phyloP scores from a whole-genome alignment of 2,888 invertebrate genomes.

The Erpobdella octoculata region DNA sequence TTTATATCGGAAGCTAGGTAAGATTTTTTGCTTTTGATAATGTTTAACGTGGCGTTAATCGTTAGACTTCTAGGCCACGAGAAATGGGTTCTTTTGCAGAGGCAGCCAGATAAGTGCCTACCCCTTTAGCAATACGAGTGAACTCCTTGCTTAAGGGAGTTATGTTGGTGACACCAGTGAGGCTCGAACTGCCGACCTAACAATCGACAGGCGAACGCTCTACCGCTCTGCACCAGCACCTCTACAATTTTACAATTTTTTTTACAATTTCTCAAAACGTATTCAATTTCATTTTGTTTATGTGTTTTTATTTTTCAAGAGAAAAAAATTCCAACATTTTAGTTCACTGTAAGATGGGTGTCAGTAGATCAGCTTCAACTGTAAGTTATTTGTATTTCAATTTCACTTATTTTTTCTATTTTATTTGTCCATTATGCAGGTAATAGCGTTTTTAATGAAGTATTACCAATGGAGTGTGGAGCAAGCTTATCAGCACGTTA shows the following conservation, averaged over 20 bases:
- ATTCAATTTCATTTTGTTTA: slow-evolving; percentile 5
- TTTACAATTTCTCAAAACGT: background rate
- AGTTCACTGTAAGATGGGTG: slow-evolving; percentile 99
- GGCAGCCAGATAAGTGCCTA: background rate
- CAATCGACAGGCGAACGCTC: no score
- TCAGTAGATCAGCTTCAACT: slow-evolving; percentile 92
- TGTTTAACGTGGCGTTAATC: no score
- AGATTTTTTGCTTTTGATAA: no score
- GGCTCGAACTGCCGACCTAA: no score
- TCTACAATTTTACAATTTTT: background rate
- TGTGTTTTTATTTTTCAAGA: slow-evolving; percentile 38
- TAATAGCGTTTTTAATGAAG: slow-evolving; percentile 94
- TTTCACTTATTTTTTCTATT: background rate
- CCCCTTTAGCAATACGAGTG: no score
- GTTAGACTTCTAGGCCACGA: no score
- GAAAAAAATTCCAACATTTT: slow-evolving; percentile 54
- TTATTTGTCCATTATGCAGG: slow-evolving; percentile 37
- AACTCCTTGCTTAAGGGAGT: no score
- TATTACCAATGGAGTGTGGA: slow-evolving; percentile 87
- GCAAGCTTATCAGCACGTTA: slow-evolving; percentile 63
- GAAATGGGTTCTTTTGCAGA: background rate
- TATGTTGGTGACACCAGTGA: no score
- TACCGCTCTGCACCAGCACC: no score
- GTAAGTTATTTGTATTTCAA: slow-evolving; percentile 55
- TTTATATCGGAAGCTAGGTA: slow-evolving; percentile 82